phyloP scores from a whole-genome alignment of 2,888 invertebrate species.

The Chymomyza amoena region DNA sequence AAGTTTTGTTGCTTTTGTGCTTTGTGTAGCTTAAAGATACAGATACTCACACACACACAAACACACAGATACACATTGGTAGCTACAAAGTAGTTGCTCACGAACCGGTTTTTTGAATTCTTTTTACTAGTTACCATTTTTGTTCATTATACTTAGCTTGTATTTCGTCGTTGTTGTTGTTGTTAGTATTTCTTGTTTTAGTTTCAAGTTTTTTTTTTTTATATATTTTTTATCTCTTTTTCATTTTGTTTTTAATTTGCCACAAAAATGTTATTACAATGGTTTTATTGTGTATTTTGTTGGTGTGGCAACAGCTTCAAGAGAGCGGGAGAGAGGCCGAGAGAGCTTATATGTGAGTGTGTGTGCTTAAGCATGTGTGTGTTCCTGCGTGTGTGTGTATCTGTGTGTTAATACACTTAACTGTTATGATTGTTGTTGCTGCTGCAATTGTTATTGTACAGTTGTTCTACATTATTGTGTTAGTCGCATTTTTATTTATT shows the following conservation, averaged over 20 bases:
- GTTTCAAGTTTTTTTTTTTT: neutral
- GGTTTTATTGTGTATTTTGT: neutral
- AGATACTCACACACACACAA: slow-evolving; percentile 33
- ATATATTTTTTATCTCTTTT: neutral
- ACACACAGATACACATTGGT: slow-evolving; percentile 3
- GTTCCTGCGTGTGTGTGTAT: slow-evolving; percentile 24
- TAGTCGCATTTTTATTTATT: slow-evolving; percentile 14
- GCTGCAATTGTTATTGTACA: slow-evolving; percentile 25
- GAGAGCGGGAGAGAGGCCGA: neutral
- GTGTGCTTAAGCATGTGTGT: slow-evolving; percentile 1
- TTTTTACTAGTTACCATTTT: slow-evolving; percentile 64
- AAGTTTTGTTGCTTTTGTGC: slow-evolving; percentile 41
- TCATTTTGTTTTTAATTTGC: neutral
- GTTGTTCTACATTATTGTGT: slow-evolving; percentile 51
- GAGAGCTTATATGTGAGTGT: neutral
- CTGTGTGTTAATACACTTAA: slow-evolving; percentile 45
- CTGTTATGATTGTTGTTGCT: slow-evolving; percentile 24
- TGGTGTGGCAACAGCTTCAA: neutral
- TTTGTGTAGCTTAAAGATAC: slow-evolving; percentile 47
- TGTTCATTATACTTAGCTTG: slow-evolving; percentile 59
- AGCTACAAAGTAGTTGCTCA: slow-evolving; percentile 38
- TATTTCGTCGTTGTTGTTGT: slow-evolving; percentile 41
- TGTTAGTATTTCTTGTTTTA: slow-evolving; percentile 34
- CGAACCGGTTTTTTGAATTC: slow-evolving; percentile 51
- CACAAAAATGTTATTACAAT: neutral